These are phyloP conservation scores for Drosophila yooni DNA, from an alignment of 2,888 invertebrate genomes.

Conservation along the genomic window DNA sequence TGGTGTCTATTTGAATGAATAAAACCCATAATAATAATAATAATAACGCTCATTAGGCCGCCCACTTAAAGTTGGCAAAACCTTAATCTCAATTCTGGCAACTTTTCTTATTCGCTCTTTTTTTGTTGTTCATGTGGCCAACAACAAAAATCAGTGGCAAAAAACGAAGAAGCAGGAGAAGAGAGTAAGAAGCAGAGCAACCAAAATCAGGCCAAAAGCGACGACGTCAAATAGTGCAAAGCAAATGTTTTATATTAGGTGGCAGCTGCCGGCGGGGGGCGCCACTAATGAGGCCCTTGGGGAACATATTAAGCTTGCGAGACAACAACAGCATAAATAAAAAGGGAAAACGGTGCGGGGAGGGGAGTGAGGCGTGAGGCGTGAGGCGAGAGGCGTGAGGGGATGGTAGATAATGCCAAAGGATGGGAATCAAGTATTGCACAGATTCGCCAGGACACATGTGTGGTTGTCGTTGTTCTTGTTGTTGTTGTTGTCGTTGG, in stretches of 20 bases:
- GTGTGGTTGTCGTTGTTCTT: constrained; percentile 1
- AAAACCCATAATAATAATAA: constrained; percentile 38
- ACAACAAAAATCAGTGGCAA: constrained; percentile 24
- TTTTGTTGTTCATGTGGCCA: constrained; percentile 12
- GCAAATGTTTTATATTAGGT: constrained; percentile 75
- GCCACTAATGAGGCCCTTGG: constrained; percentile 79
- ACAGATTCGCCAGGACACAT: constrained; percentile 39
- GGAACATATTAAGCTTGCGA: constrained; percentile 77
- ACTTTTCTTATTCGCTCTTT: constrained; percentile 18
- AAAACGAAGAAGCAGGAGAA: background rate
- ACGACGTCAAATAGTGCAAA: constrained; percentile 71
- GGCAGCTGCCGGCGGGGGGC: constrained; percentile 62
- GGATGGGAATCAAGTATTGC: constrained; percentile 33
- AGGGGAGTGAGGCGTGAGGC: too few relatives aligned
- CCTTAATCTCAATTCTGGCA: constrained; percentile 49
- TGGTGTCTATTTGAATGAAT: constrained; percentile 19
- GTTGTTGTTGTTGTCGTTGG: constrained; percentile 2
- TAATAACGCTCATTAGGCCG: constrained; percentile 56
- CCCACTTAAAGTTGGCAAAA: constrained; percentile 48
- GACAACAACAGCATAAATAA: constrained; percentile 44
- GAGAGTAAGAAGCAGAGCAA: constrained; percentile 3
- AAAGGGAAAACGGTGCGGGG: constrained; percentile 5
- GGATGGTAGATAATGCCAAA: constrained; percentile 2
- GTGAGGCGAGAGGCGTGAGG: background rate
- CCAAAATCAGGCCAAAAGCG: constrained; percentile 48